A percentile compares a stretch with the other conserved stretches of the same genome.
These are phyloP conservation scores for Aythya baeri DNA, from an alignment of 2,113 vertebrate genomes.

Conservation along the genomic window DNA sequence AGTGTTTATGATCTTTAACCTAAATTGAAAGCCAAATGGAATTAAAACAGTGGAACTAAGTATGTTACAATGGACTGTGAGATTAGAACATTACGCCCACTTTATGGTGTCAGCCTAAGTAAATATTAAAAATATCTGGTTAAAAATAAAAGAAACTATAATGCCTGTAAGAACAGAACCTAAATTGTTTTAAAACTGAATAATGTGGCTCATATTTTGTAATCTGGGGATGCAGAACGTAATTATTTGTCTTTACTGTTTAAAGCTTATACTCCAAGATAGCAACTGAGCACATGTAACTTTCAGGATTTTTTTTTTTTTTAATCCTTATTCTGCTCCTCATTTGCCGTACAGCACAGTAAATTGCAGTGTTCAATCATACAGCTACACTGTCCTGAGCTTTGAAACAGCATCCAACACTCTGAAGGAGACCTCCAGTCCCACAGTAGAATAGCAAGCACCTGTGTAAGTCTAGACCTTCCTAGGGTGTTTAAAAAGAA, in stretches of 20 bases:
- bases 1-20: not conserved
- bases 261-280: not conserved
- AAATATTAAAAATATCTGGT: not conserved
- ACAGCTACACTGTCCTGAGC: not conserved
- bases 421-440: not conserved
- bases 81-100: constrained; percentile 7
- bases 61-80: not conserved
- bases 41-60: constrained; percentile 12
- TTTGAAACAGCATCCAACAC: not conserved
- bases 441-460: not conserved
- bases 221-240: not conserved
- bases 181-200: not conserved
- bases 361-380: not conserved
- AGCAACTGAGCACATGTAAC: not conserved
- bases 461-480: not conserved
- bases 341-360: not conserved
- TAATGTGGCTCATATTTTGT: not conserved
- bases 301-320: not conserved
- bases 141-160: constrained; percentile 38
- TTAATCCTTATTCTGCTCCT: not conserved
- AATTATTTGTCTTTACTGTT: not conserved
- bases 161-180: not conserved
- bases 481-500: not conserved
- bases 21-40: not conserved
- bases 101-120: not conserved